These are phyloP conservation scores for Sinelater perroti DNA, from an alignment of 2,888 invertebrate species.

Conservation along the genomic window DNA sequence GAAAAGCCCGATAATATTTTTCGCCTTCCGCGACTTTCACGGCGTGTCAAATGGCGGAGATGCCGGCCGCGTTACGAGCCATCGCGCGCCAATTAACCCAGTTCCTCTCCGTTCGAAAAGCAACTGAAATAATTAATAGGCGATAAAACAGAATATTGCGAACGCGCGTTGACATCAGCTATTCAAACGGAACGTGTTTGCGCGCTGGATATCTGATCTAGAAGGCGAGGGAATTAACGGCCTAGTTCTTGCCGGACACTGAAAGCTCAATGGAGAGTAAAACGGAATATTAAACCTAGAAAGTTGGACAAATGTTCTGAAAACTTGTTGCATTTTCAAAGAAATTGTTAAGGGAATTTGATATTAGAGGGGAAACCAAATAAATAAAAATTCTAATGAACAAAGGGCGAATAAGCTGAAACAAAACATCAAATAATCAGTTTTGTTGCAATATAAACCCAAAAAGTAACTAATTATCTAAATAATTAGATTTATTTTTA, in stretches of 20 bases:
- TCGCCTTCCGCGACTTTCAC: not conserved
- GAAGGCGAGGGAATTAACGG: slow-evolving; percentile 1
- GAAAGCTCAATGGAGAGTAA: not conserved
- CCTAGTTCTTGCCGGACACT: not conserved
- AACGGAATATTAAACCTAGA: too few relatives aligned
- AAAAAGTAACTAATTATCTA: too few relatives aligned
- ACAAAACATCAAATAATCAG: too few relatives aligned
- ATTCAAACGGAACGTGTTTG: slow-evolving; percentile 13
- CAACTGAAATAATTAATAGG: slow-evolving; percentile 12
- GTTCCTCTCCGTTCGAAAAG: slow-evolving; percentile 2
- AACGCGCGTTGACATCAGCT: slow-evolving; percentile 11
- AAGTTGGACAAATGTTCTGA: too few relatives aligned
- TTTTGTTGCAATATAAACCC: too few relatives aligned
- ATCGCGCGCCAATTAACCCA: slow-evolving; percentile 15
- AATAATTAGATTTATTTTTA: too few relatives aligned
- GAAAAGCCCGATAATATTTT: slow-evolving; percentile 3
- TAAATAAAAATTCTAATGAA: too few relatives aligned
- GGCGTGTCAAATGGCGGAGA: slow-evolving; percentile 8
- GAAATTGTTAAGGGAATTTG: too few relatives aligned
- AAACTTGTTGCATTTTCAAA: too few relatives aligned
- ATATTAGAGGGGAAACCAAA: too few relatives aligned
- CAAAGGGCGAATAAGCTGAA: too few relatives aligned
- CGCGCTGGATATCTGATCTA: slow-evolving; percentile 2
- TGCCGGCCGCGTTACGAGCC: slow-evolving; percentile 2
- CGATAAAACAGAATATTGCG: slow-evolving; percentile 7